Conservation (phyloP, 2,888 invertebrate genomes). For the Notocelia uddmanniana region DNA sequence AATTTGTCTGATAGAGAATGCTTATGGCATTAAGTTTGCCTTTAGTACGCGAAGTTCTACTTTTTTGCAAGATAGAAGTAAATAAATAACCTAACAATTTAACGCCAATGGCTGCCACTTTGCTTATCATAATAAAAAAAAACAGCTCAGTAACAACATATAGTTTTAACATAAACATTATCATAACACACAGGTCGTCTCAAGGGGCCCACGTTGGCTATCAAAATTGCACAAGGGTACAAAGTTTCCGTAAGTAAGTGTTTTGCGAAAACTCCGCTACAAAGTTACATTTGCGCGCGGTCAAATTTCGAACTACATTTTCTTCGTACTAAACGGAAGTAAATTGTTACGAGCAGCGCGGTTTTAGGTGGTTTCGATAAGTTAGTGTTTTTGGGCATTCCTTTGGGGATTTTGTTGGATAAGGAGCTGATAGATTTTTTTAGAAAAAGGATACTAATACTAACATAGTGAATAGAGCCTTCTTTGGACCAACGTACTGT, state of each 20-base stretch:
- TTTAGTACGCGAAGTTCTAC: too few species aligned
- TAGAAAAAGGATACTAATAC: slow-evolving; percentile 10
- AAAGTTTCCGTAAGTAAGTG: slow-evolving; percentile 41
- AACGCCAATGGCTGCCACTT: too few species aligned
- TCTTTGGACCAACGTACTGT: not conserved
- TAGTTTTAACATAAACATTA: slow-evolving; percentile 34
- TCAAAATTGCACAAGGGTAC: slow-evolving; percentile 43
- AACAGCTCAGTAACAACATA: not conserved
- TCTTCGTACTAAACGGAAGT: not conserved
- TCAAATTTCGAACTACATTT: not conserved
- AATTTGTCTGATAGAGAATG: too few species aligned
- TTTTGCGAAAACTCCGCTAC: slow-evolving; percentile 28
- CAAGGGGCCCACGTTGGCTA: slow-evolving; percentile 22
- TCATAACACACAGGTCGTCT: slow-evolving; percentile 13
- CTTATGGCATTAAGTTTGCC: too few species aligned
- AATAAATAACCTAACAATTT: too few species aligned
- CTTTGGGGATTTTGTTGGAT: slow-evolving; percentile 33
- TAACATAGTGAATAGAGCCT: not conserved
- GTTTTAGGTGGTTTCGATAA: not conserved
- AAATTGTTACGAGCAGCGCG: slow-evolving; percentile 3
- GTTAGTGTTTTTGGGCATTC: slow-evolving; percentile 14
- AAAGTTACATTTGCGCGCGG: slow-evolving; percentile 18
- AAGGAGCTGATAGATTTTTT: slow-evolving; percentile 34
- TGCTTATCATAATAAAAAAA: not conserved
- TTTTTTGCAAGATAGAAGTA: too few species aligned